Base-by-base conservation (phyloP, 2,113 vertebrate genomes). In the Nansenia antarctica region DNA sequence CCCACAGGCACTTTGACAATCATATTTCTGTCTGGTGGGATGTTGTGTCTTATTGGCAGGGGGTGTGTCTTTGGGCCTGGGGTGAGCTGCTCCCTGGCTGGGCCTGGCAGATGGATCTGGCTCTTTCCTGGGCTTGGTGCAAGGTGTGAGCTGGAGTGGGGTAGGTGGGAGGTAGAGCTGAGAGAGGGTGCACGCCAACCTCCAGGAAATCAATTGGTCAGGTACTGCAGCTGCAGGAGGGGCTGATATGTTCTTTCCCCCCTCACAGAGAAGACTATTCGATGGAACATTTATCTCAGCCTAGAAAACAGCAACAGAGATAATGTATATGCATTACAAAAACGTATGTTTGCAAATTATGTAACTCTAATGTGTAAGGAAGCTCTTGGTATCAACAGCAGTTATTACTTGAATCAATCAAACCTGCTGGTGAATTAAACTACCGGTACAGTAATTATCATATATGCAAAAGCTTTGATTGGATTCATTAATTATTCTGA, bases 161-260 rank as follows among this genome's bases (percentile, higher is more conserved):
- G 20, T 34, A 18, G 58, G 58, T 30, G 58, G 31, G 9, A 60
- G 22, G 34, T 34, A 75, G 31, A 59, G 22, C 14, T 49, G 15
- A 3, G 67, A 69, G 42, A 75, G 66, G 55, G 54, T 49, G 12
- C 62, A 53, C 3, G 60, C 72, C n/a, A 74, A 35, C 59, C 49
- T 59, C 14, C 35, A 35, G 27, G 49, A n/a, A 52, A 74, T 74
- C 49, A 27, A 11, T 14, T 47, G 20, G 5, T 30, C 31, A 22
- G 30, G n/a, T 20, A 60, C 3, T 5, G 5, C n/a, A 60, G 58
- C 58, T 22, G 58, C 18, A n/a, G 12, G 12, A 34, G 58, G 14
- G 14, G 30, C 9, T 20, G 58, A 9, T 60, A 31, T n/a, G 6
- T 20, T 53, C 58, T 60, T 60, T n/a, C 58, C 31, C 26, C 58